Conservation (phyloP, 2,888 invertebrate species). For the Troides helena region DNA sequence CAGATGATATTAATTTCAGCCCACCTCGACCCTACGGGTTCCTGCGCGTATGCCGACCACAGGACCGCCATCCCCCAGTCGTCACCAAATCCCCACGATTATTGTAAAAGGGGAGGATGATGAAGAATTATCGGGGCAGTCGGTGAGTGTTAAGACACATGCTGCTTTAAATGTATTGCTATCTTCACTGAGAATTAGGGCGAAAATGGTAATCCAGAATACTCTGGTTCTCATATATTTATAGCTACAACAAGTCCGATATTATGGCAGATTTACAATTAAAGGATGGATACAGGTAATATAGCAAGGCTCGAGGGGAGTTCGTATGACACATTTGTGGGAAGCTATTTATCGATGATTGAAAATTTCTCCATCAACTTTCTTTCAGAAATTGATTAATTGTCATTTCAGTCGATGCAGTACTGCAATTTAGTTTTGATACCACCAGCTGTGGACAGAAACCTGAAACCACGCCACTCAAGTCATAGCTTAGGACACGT, state of each 20-base stretch:
- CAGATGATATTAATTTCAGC: not conserved
- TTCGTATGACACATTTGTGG: too few species aligned
- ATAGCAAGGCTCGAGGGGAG: too few species aligned
- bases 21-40: conserved; percentile 34
- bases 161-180: too few species aligned
- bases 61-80: conserved; percentile 46
- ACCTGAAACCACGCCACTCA: conserved; percentile 86
- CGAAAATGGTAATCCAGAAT: too few species aligned
- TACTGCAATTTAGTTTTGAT: conserved; percentile 67
- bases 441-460: conserved; percentile 90
- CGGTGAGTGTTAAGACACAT: conserved; percentile 36
- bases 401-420: conserved; percentile 60
- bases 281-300: too few species aligned
- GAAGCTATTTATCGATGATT: too few species aligned
- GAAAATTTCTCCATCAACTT: too few species aligned
- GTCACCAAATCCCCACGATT: conserved; percentile 31
- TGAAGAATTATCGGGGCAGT: conserved; percentile 48
- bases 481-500: conserved; percentile 56
- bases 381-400: not conserved
- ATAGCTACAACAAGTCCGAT: too few species aligned
- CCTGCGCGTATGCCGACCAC: conserved; percentile 44
- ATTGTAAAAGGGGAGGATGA: conserved; percentile 44
- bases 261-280: too few species aligned
- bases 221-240: too few species aligned
- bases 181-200: too few species aligned